phyloP scores from a whole-genome alignment of 2,113 vertebrate species.

The Gambusia holbrooki region DNA sequence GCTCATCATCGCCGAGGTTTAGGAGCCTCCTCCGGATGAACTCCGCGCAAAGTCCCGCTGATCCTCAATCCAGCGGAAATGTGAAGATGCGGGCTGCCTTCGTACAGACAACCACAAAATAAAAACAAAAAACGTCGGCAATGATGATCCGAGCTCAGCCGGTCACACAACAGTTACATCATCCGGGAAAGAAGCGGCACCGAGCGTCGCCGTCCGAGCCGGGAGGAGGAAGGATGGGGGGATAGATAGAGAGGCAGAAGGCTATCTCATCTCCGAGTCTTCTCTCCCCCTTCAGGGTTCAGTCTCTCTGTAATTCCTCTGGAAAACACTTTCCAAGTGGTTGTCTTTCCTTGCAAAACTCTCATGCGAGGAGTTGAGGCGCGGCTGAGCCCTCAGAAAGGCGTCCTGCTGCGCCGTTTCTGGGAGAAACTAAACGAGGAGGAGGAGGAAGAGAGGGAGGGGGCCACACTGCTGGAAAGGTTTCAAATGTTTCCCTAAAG shows the following conservation, averaged over 20 bases:
- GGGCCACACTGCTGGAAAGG: slow-evolving; percentile 45
- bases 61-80: slow-evolving; percentile 20
- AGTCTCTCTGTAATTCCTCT: slow-evolving; percentile 30
- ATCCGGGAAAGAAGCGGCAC: slow-evolving; percentile 49
- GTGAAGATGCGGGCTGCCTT: slow-evolving; percentile 31
- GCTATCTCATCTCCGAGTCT: slow-evolving; percentile 69
- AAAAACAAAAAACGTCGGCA: not conserved
- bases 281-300: slow-evolving; percentile 35
- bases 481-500: slow-evolving; percentile 52
- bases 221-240: slow-evolving; percentile 48
- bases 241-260: slow-evolving; percentile 22
- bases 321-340: slow-evolving; percentile 47
- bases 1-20: slow-evolving; percentile 33
- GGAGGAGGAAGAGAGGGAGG: slow-evolving; percentile 1
- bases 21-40: slow-evolving; percentile 26
- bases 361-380: slow-evolving; percentile 50
- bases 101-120: not conserved
- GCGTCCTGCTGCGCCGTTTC: slow-evolving; percentile 68
- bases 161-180: slow-evolving; percentile 70
- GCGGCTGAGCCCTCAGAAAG: slow-evolving; percentile 63
- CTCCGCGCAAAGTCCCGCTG: slow-evolving; percentile 56
- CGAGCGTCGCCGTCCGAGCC: slow-evolving; percentile 1
- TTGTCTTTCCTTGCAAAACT: slow-evolving; percentile 53
- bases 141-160: slow-evolving; percentile 26
- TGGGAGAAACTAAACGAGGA: slow-evolving; percentile 23